A percentile compares a stretch with the other conserved stretches of the same genome.
Conservation (phyloP, 2,797 vertebrate species). For the Enteromius viviparus region DNA sequence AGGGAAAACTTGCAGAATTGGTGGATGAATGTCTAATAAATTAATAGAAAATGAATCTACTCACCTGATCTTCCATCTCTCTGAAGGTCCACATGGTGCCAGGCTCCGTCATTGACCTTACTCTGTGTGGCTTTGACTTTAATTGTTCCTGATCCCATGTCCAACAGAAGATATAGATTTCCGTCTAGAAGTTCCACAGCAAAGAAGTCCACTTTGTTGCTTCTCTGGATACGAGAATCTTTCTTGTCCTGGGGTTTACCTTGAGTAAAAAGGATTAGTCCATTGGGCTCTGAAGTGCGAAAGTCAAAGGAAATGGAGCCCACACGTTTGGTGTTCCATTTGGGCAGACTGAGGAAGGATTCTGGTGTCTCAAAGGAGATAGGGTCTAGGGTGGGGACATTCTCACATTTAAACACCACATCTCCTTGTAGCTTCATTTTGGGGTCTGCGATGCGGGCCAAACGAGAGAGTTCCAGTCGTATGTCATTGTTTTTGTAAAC, state of each 20-base stretch:
- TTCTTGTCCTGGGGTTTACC: conserved; percentile 95
- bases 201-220: conserved; percentile 97
- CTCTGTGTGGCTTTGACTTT: conserved; percentile 96
- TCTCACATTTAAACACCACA: conserved; percentile 93
- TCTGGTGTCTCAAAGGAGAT: conserved; percentile 96
- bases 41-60: conserved; percentile 22
- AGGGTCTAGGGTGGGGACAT: conserved; percentile 93
- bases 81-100: conserved; percentile 98
- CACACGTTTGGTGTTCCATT: conserved; percentile 98
- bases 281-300: conserved; percentile 93
- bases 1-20: no score
- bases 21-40: no score
- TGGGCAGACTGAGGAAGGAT: conserved; percentile 94
- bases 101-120: conserved; percentile 95
- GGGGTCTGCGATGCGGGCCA: conserved; percentile 94
- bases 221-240: conserved; percentile 90
- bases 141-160: conserved; percentile 98
- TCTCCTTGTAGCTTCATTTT: conserved; percentile 99
- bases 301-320: conserved; percentile 98
- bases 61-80: conserved; percentile 94
- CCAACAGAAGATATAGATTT: conserved; percentile 90
- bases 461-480: conserved; percentile 92
- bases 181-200: conserved; percentile 95
- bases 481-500: conserved; percentile 99
- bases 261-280: conserved; percentile 95